These are phyloP conservation scores for Rhodinocichla rosea DNA, from an alignment of 2,113 vertebrate species.

Conservation along the genomic window DNA sequence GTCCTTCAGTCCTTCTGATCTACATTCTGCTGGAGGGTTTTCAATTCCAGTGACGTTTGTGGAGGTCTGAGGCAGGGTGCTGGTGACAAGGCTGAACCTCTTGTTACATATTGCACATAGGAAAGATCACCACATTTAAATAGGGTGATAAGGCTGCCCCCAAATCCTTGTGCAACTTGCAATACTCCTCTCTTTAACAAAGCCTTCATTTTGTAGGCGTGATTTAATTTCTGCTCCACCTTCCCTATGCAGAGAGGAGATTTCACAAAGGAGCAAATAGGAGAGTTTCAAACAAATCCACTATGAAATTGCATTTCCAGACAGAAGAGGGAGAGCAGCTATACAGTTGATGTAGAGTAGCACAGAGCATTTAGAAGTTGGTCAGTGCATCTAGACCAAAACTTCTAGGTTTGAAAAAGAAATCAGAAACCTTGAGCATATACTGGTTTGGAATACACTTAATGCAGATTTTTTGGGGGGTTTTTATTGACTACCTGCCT, in stretches of 20 bases:
- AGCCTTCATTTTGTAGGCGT: background rate
- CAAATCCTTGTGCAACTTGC: background rate
- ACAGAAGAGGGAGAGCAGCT: background rate
- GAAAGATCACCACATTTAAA: background rate
- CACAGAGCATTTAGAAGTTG: background rate
- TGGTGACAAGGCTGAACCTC: background rate
- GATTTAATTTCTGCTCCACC: background rate
- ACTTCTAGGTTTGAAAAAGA: background rate
- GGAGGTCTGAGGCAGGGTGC: background rate
- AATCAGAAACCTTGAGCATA: background rate
- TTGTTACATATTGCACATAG: background rate
- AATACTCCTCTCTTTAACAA: background rate
- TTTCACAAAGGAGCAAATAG: background rate
- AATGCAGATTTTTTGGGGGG: background rate
- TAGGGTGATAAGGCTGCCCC: background rate
- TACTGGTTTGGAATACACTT: background rate
- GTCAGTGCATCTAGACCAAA: background rate
- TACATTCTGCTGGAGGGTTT: background rate
- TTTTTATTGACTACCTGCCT: background rate
- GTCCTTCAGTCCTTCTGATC: background rate
- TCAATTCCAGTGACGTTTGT: background rate
- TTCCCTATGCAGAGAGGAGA: background rate
- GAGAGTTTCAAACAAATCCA: background rate
- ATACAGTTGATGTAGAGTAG: background rate
- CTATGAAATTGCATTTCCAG: rapidly evolving